Percentiles rank a stretch among this genome's conserved stretches.
Evolutionary conservation across 2,797 vertebrate genomes (phyloP).

Genomic region (Varecia variegata): DNA sequence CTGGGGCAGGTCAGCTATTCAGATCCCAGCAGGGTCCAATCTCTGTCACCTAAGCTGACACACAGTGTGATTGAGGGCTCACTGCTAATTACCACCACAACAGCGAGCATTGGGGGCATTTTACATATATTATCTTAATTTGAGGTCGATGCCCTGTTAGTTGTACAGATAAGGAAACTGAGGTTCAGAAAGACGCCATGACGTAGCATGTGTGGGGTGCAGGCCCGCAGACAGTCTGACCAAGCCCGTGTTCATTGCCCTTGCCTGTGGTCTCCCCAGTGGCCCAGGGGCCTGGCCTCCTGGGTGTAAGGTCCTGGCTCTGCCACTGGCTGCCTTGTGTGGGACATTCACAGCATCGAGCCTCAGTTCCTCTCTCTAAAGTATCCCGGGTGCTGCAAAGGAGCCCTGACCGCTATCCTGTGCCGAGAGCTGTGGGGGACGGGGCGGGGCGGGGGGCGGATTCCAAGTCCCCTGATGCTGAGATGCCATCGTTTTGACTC

Average conservation of each 20-base stretch:
- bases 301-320: not conserved
- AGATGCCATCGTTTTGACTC: not conserved
- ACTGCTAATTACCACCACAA: not conserved
- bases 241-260: not conserved
- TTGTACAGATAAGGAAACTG: not conserved
- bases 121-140: not conserved
- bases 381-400: not conserved
- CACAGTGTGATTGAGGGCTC: not conserved
- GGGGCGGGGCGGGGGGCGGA: not conserved
- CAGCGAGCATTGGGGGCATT: not conserved
- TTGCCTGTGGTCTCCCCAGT: not conserved
- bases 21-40: not conserved
- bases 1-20: not conserved
- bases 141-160: not conserved
- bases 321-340: fast-evolving
- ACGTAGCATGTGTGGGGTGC: not conserved
- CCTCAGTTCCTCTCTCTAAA: not conserved
- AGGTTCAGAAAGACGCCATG: not conserved
- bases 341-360: not conserved
- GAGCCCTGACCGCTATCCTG: not conserved
- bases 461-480: not conserved
- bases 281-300: not conserved
- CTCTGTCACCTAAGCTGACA: not conserved
- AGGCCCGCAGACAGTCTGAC: not conserved
- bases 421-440: not conserved